Base-by-base conservation (phyloP, 2,888 invertebrate genomes). In the Phortica magna region DNA sequence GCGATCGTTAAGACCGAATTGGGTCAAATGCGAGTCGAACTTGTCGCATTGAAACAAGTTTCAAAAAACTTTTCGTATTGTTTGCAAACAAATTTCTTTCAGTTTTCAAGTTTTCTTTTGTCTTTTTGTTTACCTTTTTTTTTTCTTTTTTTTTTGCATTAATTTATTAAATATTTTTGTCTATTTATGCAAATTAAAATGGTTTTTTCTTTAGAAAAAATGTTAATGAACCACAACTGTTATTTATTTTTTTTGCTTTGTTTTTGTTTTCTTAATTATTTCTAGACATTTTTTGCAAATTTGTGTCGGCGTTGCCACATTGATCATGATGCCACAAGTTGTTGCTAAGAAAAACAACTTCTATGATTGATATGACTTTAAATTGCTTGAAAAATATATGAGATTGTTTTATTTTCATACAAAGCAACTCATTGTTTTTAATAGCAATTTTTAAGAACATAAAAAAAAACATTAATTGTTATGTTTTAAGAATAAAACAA, bases 191-290 rank as follows among this genome's bases (percentile, higher is more conserved):
- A 43, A 43, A 68, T 71, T 71, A 12, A 12, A 53, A 42, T 22
- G n/a, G n/a, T n/a, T n/a, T 71, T 65, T 65, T 1, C 3, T 65
- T 39, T 12, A 22, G 42, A 17, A 71, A 71, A 71, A 71, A 71
- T 68, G 68, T 53, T 71, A 55, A 71, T 71, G 70, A 71, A 71
- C 70, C 70, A 31, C 39, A 71, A 71, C 43, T 48, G 39, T 68
- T 68, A 43, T 39, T 42, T 42, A 3, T 67, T 42, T 67, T 17
- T 42, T 42, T 43, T 39, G 43, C 43, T 65, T 65, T 65, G 14
- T 3, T 41, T 41, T 42, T 67, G n/a, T 31, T 41, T 5, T 67
- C 5, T 7, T 19, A 59, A 59, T 59, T 19, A 19, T 59, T 9
- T 59, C 22, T 59, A 19, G 9, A 10, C 5, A 59, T 55, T 55